A percentile compares a stretch with the other conserved stretches of the same genome.
Evolutionary conservation across 2,888 invertebrate species (phyloP).

Genomic region (Lasioglossum oenotherae): DNA sequence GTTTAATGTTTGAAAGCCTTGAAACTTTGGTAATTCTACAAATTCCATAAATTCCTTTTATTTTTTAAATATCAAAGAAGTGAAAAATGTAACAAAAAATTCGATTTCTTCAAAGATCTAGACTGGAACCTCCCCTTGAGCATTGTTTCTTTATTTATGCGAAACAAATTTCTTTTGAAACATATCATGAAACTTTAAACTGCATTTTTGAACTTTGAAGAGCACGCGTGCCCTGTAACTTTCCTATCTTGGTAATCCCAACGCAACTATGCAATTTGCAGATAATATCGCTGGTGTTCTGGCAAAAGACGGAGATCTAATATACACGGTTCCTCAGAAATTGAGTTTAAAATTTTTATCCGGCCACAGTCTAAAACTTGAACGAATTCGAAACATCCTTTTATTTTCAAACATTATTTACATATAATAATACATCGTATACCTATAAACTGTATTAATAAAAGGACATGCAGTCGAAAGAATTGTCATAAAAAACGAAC

Average conservation of each 20-base stretch:
- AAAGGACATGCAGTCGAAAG: too few species aligned
- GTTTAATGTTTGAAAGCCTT: too few species aligned
- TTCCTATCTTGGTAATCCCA: background rate
- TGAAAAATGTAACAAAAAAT: too few species aligned
- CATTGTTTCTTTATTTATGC: background rate
- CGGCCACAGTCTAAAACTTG: background rate
- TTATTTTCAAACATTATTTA: background rate
- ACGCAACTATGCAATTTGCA: slow-evolving; percentile 5
- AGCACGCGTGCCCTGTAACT: background rate
- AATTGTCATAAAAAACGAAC: too few species aligned
- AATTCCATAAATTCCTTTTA: too few species aligned
- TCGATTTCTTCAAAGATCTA: too few species aligned
- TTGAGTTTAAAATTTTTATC: background rate
- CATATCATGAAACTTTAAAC: background rate
- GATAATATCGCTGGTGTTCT: background rate
- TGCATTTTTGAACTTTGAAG: background rate
- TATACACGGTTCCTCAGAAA: background rate
- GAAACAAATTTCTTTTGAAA: background rate
- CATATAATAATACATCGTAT: too few species aligned
- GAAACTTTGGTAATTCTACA: too few species aligned
- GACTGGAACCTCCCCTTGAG: too few species aligned
- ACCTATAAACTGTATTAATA: too few species aligned
- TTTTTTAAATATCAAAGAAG: too few species aligned
- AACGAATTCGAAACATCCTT: background rate
- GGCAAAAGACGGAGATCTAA: background rate